Conservation (phyloP, 2,797 vertebrate species). For the Alca torda region DNA sequence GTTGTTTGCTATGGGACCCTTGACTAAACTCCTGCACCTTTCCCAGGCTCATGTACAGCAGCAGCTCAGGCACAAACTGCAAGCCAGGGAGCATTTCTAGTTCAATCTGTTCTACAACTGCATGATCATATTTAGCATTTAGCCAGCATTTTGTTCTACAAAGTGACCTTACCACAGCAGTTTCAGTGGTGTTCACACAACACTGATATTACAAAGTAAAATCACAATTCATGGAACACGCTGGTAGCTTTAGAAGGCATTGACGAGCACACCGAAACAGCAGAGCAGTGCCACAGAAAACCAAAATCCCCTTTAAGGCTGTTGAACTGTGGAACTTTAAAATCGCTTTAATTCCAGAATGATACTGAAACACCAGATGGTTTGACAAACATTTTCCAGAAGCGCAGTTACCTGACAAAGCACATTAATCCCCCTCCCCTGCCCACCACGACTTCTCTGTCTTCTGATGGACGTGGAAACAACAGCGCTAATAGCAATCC, state of each 20-base stretch:
- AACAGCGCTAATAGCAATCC: neutral
- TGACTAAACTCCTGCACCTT: neutral
- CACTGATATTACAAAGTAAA: neutral
- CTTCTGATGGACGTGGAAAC: neutral
- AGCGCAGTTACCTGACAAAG: neutral
- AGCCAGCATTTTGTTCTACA: neutral
- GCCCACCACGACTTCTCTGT: neutral
- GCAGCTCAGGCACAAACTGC: neutral
- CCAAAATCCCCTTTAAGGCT: neutral
- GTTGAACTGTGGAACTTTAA: neutral
- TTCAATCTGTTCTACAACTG: neutral
- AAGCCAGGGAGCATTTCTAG: neutral
- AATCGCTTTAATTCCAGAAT: neutral
- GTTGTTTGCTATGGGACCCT: neutral
- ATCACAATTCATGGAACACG: neutral
- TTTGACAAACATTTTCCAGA: neutral
- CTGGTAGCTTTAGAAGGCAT: neutral
- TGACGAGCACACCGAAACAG: neutral
- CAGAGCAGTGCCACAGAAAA: neutral
- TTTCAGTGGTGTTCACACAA: neutral
- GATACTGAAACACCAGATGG: neutral
- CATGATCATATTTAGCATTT: neutral
- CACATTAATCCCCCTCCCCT: neutral
- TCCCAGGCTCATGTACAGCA: neutral
- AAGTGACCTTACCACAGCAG: neutral